Conservation (phyloP, 2,113 vertebrate species). For the Apodemus sylvaticus region DNA sequence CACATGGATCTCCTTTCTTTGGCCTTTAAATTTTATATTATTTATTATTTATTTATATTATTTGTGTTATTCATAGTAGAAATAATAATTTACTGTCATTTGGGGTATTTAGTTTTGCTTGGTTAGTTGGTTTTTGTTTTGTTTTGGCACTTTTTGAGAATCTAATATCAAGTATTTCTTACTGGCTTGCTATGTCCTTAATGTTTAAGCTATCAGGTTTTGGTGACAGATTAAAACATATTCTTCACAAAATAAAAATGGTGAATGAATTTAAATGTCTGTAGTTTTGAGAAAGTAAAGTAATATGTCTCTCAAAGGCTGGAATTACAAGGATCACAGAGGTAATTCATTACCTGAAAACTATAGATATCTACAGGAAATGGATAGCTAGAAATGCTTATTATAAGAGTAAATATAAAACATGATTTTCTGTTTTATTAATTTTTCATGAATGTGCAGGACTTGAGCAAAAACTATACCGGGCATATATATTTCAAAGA, state of each 20-base stretch:
- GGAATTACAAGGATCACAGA: neutral
- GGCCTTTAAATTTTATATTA: constrained; percentile 99
- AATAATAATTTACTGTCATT: constrained; percentile 99
- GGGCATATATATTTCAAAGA: neutral
- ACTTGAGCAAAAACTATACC: neutral
- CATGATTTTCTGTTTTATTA: neutral
- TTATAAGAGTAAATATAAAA: neutral
- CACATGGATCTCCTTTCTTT: constrained; percentile 83
- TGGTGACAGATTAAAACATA: constrained; percentile 90
- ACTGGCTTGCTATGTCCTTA: constrained; percentile 94
- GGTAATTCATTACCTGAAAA: neutral
- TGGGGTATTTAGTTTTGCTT: constrained; percentile 72
- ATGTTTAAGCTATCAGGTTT: constrained; percentile 94
- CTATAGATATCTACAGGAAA: neutral
- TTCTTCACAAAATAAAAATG: neutral
- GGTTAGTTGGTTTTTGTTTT: neutral
- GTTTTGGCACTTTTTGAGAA: constrained; percentile 99
- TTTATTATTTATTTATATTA: constrained; percentile 81
- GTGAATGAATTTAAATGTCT: neutral
- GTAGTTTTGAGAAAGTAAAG: neutral
- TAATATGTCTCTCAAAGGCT: neutral
- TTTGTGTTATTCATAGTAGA: constrained; percentile 73
- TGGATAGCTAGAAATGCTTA: neutral
- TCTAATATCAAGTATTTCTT: constrained; percentile 99
- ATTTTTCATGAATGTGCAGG: neutral